Evolutionary conservation across 2,888 invertebrate species (phyloP).

Genomic region (Odontocerum albicorne): DNA sequence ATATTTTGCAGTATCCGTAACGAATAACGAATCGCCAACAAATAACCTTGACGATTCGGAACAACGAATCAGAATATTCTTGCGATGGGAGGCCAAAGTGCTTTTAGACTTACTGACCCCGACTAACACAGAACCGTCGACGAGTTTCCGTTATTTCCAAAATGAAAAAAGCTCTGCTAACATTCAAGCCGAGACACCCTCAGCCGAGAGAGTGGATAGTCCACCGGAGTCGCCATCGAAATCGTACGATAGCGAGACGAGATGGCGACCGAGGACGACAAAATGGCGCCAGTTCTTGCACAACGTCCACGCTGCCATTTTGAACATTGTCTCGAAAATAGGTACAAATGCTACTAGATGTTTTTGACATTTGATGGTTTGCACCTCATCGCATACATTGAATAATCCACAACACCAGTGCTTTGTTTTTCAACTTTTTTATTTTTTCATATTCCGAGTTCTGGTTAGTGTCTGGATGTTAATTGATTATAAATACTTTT

Average conservation of each 20-base stretch:
- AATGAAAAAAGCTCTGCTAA: background rate
- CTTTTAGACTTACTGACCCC: slow-evolving; percentile 17
- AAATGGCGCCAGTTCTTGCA: slow-evolving; percentile 33
- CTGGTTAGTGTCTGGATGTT: no score
- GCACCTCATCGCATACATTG: background rate
- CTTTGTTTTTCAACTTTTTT: background rate
- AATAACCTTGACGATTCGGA: slow-evolving; percentile 18
- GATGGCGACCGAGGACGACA: slow-evolving; percentile 15
- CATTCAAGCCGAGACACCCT: background rate
- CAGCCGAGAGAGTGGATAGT: background rate
- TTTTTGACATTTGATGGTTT: slow-evolving; percentile 7
- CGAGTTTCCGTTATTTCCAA: background rate
- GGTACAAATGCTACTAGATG: slow-evolving; percentile 22
- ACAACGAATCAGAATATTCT: slow-evolving; percentile 18
- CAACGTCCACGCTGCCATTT: slow-evolving; percentile 29
- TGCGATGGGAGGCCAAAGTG: slow-evolving; percentile 20
- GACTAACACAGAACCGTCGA: slow-evolving; percentile 4
- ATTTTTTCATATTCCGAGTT: background rate
- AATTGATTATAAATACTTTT: no score
- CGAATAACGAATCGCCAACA: slow-evolving; percentile 2
- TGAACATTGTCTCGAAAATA: slow-evolving; percentile 30
- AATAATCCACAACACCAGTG: background rate
- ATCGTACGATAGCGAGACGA: background rate
- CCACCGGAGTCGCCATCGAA: background rate
- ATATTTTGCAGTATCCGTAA: slow-evolving; percentile 13